These are phyloP conservation scores for Nymphalis urticae DNA, from an alignment of 2,888 invertebrate species.

Conservation along the genomic window DNA sequence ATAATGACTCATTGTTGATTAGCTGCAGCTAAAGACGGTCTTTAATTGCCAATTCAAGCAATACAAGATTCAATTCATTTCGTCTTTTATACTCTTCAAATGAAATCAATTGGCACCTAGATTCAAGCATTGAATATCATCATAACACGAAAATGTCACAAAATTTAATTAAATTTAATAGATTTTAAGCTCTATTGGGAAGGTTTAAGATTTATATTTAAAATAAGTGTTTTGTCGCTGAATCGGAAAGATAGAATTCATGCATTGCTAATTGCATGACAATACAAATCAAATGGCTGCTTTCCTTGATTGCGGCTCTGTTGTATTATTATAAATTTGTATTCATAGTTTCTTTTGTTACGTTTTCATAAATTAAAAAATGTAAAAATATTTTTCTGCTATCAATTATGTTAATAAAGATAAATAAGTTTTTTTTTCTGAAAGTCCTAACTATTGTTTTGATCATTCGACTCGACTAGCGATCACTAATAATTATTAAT, in stretches of 20 bases:
- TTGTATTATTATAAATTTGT: slow-evolving; percentile 21
- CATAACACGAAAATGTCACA: background rate
- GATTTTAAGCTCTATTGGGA: background rate
- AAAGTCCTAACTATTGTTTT: too few relatives aligned
- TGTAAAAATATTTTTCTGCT: background rate
- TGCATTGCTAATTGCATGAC: slow-evolving; percentile 42
- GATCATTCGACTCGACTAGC: too few relatives aligned
- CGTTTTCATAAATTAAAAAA: slow-evolving; percentile 17
- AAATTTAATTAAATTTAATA: background rate
- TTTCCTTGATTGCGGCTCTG: slow-evolving; percentile 19
- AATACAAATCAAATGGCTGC: slow-evolving; percentile 35
- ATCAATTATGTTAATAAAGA: background rate
- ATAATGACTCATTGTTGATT: background rate
- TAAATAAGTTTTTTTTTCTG: background rate
- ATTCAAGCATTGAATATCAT: slow-evolving; percentile 16
- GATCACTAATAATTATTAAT: too few relatives aligned
- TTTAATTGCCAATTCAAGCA: background rate
- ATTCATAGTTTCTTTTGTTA: slow-evolving; percentile 18
- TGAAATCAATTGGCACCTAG: slow-evolving; percentile 43
- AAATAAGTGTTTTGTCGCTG: slow-evolving; percentile 22
- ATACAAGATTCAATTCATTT: slow-evolving; percentile 24
- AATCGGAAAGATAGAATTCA: slow-evolving; percentile 39
- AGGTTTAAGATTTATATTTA: background rate
- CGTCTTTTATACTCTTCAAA: slow-evolving; percentile 38
- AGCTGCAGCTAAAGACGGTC: background rate